These are phyloP conservation scores for Pyrocoelia pectoralis DNA, from an alignment of 2,888 invertebrate species.

Conservation along the genomic window DNA sequence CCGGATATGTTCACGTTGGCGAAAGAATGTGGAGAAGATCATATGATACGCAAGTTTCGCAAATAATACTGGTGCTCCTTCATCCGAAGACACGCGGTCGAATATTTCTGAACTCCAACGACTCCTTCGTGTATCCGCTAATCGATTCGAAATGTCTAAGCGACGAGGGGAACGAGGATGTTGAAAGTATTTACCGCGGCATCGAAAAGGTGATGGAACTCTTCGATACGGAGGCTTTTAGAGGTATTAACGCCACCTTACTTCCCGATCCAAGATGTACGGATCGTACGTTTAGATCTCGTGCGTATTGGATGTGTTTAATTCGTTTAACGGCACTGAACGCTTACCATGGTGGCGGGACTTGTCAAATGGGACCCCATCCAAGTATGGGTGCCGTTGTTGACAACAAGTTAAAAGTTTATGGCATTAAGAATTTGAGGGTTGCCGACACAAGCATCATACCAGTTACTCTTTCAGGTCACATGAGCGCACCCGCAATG, in stretches of 20 bases:
- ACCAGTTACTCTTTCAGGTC: conserved; percentile 69
- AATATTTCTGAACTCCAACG: conserved; percentile 45
- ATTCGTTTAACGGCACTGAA: conserved; percentile 64
- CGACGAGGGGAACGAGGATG: conserved; percentile 67
- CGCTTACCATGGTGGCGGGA: conserved; percentile 71
- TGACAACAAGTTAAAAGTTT: conserved; percentile 67
- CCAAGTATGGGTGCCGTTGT: conserved; percentile 68
- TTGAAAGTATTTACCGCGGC: conserved; percentile 67
- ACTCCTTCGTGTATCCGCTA: conserved; percentile 47
- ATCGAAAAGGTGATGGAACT: conserved; percentile 57
- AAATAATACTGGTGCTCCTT: conserved; percentile 39
- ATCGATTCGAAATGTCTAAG: conserved; percentile 46
- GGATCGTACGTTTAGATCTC: conserved; percentile 61
- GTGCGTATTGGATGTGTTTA: conserved; percentile 75
- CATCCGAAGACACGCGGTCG: conserved; percentile 48
- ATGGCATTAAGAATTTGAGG: conserved; percentile 66
- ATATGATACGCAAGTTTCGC: conserved; percentile 5
- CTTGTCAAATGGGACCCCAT: conserved; percentile 73
- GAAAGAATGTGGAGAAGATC: neutral
- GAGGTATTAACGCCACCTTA: conserved; percentile 54
- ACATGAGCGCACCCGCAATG: conserved; percentile 71
- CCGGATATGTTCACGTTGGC: neutral
- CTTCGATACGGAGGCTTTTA: conserved; percentile 65
- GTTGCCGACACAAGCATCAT: conserved; percentile 74
- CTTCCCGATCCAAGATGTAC: conserved; percentile 61